Evolutionary conservation across 2,888 invertebrate species (phyloP).

Genomic region (Drosophila mettleri): DNA sequence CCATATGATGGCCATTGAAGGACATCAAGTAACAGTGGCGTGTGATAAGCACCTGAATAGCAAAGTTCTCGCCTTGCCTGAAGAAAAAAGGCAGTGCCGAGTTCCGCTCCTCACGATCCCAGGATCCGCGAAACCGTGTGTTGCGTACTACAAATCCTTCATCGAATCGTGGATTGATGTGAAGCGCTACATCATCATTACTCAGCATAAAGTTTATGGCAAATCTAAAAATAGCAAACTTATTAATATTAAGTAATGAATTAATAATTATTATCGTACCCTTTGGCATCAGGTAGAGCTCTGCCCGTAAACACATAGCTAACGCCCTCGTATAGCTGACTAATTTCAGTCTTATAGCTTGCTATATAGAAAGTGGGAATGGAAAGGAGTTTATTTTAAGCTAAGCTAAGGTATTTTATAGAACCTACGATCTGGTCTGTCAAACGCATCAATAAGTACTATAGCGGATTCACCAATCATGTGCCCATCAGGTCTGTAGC

Average conservation of each 20-base stretch:
- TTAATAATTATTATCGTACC: constrained; percentile 66
- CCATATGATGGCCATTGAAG: constrained; percentile 90
- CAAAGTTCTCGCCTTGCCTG: constrained; percentile 80
- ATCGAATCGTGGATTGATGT: constrained; percentile 92
- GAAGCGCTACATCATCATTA: constrained; percentile 88
- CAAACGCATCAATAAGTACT: constrained; percentile 7
- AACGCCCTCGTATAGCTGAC: constrained; percentile 76
- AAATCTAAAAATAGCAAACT: constrained; percentile 68
- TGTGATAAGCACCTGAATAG: constrained; percentile 87
- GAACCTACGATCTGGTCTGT: constrained; percentile 1
- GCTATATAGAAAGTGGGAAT: background rate
- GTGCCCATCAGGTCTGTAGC: background rate
- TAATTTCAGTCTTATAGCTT: constrained; percentile 51
- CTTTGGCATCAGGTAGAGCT: constrained; percentile 74
- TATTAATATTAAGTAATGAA: background rate
- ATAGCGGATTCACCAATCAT: constrained; percentile 19
- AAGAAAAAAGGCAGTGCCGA: constrained; percentile 85
- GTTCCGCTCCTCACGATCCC: constrained; percentile 91
- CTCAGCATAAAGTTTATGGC: constrained; percentile 82
- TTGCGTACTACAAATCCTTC: constrained; percentile 92
- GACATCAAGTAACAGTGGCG: constrained; percentile 88
- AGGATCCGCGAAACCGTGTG: constrained; percentile 87
- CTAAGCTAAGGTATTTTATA: background rate
- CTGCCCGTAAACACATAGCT: constrained; percentile 82
- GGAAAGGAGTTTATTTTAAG: background rate